Conservation (phyloP, 2,113 vertebrate genomes). For the Papio anubis region DNA sequence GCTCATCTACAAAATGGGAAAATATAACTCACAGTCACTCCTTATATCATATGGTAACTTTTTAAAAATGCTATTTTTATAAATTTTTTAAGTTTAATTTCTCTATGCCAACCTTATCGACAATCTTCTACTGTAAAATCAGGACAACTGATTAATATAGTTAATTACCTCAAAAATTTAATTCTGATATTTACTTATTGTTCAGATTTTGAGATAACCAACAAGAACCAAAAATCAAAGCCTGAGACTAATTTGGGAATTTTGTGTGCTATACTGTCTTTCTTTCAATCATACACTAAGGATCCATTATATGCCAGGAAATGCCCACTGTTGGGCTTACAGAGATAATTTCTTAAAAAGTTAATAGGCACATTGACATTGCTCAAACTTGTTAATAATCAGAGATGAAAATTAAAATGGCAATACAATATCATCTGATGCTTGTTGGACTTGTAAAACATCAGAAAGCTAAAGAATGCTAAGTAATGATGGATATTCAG, state of each 20-base stretch:
- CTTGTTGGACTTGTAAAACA: neutral
- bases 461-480: neutral
- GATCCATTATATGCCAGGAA: neutral
- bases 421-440: neutral
- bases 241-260: neutral
- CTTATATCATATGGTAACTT: neutral
- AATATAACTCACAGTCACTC: neutral
- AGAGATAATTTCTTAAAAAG: neutral
- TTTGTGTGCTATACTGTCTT: neutral
- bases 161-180: neutral
- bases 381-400: neutral
- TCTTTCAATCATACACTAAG: neutral
- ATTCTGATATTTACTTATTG: neutral
- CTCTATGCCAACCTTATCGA: neutral
- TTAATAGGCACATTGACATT: neutral
- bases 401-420: neutral
- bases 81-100: neutral
- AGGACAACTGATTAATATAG: neutral
- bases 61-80: neutral
- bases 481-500: neutral
- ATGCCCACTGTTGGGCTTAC: neutral
- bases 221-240: neutral
- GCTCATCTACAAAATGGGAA: neutral
- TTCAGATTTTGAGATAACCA: neutral
- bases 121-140: neutral